Conservation (phyloP, 2,113 vertebrate genomes). For the Indicator maculatus region DNA sequence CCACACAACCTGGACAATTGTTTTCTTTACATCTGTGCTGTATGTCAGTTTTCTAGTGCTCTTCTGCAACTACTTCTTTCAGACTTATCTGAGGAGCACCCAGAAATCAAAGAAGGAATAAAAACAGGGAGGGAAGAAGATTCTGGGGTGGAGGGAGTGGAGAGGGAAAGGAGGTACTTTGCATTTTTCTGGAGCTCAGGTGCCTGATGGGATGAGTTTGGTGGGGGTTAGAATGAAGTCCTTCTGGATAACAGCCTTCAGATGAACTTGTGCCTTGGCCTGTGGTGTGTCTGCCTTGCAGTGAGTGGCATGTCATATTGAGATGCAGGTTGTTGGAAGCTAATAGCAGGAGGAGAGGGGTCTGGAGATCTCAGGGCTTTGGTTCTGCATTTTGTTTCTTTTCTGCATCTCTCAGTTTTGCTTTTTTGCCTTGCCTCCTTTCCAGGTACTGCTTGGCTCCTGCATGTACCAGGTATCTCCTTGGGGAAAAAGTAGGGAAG, state of each 20-base stretch:
- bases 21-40: rapidly evolving
- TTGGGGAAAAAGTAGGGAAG: neutral
- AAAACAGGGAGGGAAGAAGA: neutral
- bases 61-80: neutral
- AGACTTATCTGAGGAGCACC: neutral
- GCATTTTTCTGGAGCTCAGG: neutral
- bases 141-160: neutral
- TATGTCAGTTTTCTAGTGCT: neutral
- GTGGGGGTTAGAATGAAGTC: neutral
- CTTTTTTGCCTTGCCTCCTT: neutral
- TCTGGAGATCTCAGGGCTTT: neutral
- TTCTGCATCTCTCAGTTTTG: neutral
- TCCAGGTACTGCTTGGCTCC: neutral
- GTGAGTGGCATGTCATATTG: neutral
- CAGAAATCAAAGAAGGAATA: neutral
- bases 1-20: rapidly evolving
- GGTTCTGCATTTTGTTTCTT: neutral
- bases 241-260: neutral
- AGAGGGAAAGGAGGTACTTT: neutral
- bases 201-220: neutral
- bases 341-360: neutral
- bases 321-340: neutral
- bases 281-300: neutral
- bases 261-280: neutral
- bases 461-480: neutral